Evolutionary conservation across 2,113 vertebrate species (phyloP), one percentile per base, ranked within the genome.

Genomic region (Cacatua alba): DNA sequence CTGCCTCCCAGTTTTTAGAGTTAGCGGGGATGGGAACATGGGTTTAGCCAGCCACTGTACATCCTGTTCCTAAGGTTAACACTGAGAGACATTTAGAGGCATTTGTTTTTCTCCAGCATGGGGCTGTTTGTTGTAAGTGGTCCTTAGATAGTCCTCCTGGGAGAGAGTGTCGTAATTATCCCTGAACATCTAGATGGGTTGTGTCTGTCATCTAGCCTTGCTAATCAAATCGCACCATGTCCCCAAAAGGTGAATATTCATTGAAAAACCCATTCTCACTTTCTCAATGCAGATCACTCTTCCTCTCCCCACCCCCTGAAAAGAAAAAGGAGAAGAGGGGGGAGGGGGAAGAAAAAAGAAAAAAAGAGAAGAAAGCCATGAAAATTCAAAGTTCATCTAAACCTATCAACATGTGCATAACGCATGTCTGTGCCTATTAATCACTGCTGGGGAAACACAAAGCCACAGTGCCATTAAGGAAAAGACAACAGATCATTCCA

Each of bases 401-500:
- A 93, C 82, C 97, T 91, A 91, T 94, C 96, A 94, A 88, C 97
- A 97, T 96, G 92, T 97, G 97, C 96, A 69, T 70, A 96, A 85
- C 60, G 96, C 92, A 96, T 96, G 94, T 94, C 95, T 91, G 60
- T 88, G 88, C 48, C 96, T 97, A 96, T 97, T 95, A 95, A 97
- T 97, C 96, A 95, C 86, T 96, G 88, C 84, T 97, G 92, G 92
- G 84, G 88, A 96, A 96, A 94, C 84, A 78, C 77, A 94, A 92
- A 97, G 84, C 89, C 94, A 88, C 94, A 95, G 33, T 72, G 75
- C 86, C 95, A 97, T 95, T 97, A 87, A 71, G 74, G 91, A 97
- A 94, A 96, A 97, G 94, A 96, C 95, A 96, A 97, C 94, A 92
- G 92, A 96, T 90, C 91, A 96, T 97, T 94, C 94, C 92, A 88